Evolutionary conservation across 1,140 invertebrate species (phyloP), one percentile per base, ranked within the genome.

Genomic region (Arion vulgaris): DNA sequence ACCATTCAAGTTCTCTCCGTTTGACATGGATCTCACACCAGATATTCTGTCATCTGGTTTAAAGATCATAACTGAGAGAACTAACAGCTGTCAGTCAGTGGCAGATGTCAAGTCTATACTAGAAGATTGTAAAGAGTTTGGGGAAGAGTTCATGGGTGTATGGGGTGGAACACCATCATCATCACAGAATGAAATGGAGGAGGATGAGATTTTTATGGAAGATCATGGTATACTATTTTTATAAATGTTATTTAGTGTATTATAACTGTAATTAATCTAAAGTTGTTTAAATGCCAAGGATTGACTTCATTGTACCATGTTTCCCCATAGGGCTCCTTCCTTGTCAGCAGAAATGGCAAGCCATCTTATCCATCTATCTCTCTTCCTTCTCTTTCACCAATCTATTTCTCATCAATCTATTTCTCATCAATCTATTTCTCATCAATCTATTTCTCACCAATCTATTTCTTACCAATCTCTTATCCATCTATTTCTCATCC

Each of bases 1-100:
- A 19, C 84, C 84, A 26, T 85, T 85, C 73, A 36, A 38, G n/a
- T 83, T 85, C 68, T 80, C 78, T 62, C 84, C 84, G 36, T 85
- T 83, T 73, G 79, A 83, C 74, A 19, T 78, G 13, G 71, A 41
- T 23, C n/a, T 73, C 19, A 49, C 49, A n/a, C 17, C 77, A 1
- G 32, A 74, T 19, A 32, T 28, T 0, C 38, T 83, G 23, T 26
- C 75, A 51, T 71, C 36, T 23, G 74, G 74, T 32, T 23, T 32
- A 5, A 38, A 23, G 28, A 38, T 72, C 71, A 23, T 72, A 9
- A 32, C 28, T 32, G 36, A 72, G 71, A 32, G 28, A 72, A 72
- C 5, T 26, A 72, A 72, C 28, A 9, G 11, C 32, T 5, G 28
- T 2, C 28, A 28, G 28, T 32, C 71, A 72, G 71, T 9, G 26